Base-by-base conservation (phyloP, 2,113 vertebrate species). In the Carollia perspicillata region DNA sequence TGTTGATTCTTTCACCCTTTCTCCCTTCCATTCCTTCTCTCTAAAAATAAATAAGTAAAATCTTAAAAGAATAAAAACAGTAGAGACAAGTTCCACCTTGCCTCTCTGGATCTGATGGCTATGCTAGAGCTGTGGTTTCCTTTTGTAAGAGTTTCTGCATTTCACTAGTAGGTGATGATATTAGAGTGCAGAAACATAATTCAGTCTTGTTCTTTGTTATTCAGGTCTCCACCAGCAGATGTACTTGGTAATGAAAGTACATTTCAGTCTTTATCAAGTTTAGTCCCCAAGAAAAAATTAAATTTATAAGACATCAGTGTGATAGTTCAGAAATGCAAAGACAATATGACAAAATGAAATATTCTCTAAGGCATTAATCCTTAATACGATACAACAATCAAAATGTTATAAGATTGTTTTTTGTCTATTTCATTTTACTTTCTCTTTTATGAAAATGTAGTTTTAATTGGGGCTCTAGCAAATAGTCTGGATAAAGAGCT, bases 341-440 rank as follows among this genome's bases (percentile, higher is more conserved):
- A 30, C 12, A 72, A 77, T 37, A 69, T 42, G 9, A 92, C 65
- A 90, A 95, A 95, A 44, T 89, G 22, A 95, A 96, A 69, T 55
- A 84, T 20, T 60, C 37, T 93, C 65, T 89, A 30, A 93, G 49
- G 17, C 23, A 60, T 60, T n/a, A 94, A 66, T 53, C 84, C 40
- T 55, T 65, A 66, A 65, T 51, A 66, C 35, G 71, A 53, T 28
- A 84, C 3, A 77, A 6, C 4, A 63, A 74, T 30, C 13, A 89
- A 86, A 96, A 60, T 49, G 8, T 55, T 87, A 53, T 44, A 84
- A 87, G 28, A 33, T 20, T 60, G 4, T 68, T 55, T 58, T 89
- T 90, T 80, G 17, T 42, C 35, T 69, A 60, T 89, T 91, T 55
- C 26, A 78, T 53, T 75, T 84, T 44, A 44, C 23, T 69, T 75